phyloP scores from a whole-genome alignment of 2,888 invertebrate genomes.

The Sphaerophoria taeniata region DNA sequence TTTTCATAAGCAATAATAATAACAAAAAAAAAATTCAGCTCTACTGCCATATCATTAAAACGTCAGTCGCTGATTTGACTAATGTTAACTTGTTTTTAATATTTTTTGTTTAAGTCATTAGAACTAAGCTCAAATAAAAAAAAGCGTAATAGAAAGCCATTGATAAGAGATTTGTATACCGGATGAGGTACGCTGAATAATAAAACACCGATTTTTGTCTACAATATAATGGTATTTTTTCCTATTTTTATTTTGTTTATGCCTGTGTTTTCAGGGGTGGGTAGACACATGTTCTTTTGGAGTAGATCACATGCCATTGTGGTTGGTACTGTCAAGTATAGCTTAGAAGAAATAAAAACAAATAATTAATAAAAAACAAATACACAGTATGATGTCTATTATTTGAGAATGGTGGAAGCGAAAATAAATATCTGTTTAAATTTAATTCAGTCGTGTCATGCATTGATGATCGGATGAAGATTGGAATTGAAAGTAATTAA shows the following conservation, averaged over 20 bases:
- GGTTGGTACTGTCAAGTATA: conserved; percentile 35
- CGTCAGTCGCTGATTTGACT: conserved; percentile 34
- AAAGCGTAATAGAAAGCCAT: conserved; percentile 30
- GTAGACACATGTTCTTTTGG: not conserved
- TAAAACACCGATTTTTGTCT: conserved; percentile 31
- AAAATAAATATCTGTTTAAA: conserved; percentile 40
- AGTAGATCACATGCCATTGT: conserved; percentile 19
- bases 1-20: conserved; percentile 1
- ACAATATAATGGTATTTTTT: conserved; percentile 15
- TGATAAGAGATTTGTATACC: conserved; percentile 1
- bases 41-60: not conserved
- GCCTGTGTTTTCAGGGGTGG: not conserved
- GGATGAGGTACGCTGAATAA: conserved; percentile 23
- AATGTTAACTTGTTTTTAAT: conserved; percentile 52
- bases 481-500: conserved; percentile 67
- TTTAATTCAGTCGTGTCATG: conserved; percentile 66
- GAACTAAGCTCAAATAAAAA: conserved; percentile 27
- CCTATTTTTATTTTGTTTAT: not conserved
- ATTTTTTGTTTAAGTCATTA: conserved; percentile 9
- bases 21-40: conserved; percentile 2
- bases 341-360: not conserved
- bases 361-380: not conserved
- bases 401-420: conserved; percentile 11
- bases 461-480: conserved; percentile 63
- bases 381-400: conserved; percentile 16